Base-by-base conservation (phyloP, 2,797 vertebrate species). In the Pangasius larnaudii region DNA sequence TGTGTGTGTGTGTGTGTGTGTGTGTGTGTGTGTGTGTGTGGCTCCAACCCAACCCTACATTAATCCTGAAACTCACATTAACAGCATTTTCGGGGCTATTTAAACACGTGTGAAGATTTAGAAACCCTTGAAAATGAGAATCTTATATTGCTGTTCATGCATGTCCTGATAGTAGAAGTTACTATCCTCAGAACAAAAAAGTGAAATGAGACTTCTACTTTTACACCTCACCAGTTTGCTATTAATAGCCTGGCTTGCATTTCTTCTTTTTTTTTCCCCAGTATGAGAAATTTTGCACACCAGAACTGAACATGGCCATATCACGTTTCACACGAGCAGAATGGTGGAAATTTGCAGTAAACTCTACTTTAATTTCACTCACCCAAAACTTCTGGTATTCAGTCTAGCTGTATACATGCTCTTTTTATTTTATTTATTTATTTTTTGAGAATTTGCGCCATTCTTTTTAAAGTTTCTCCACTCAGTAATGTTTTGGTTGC, bases 201-300 rank as follows among this genome's bases (percentile, higher is more conserved):
- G 94, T 93, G 95, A 96, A 95, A 95, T 93, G 95, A 95, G 89
- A 95, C 88, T 89, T 91, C 89, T 92, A 86, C 79, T 95, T 95
- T 96, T 95, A 94, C 94, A 95, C 95, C 84, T 88, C 88, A 91
- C 85, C 88, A 87, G 82, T 86, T 65, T 88, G 89, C 93, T 96
- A 95, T 95, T 94, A 95, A 95, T 94, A 92, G 91, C 87, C 61
- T 1, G 0, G 19, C 88, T 83, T 86, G 19, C 71, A 88, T 92
- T 96, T 96, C 95, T 93, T 92, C 91, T 91, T 94, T 95, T 93
- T 93, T 75, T 36, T 83, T 18, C 16, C 33, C 42, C 18, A 8
- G 2, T 65, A 51, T 58, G 75, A 56, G 59, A 91, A 89, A 86
- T 88, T 88, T 72, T 58, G 9, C 84, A 82, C 19, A 80, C 56